Evolutionary conservation across 2,797 vertebrate species (phyloP).

Genomic region (Sebastes nivosus): DNA sequence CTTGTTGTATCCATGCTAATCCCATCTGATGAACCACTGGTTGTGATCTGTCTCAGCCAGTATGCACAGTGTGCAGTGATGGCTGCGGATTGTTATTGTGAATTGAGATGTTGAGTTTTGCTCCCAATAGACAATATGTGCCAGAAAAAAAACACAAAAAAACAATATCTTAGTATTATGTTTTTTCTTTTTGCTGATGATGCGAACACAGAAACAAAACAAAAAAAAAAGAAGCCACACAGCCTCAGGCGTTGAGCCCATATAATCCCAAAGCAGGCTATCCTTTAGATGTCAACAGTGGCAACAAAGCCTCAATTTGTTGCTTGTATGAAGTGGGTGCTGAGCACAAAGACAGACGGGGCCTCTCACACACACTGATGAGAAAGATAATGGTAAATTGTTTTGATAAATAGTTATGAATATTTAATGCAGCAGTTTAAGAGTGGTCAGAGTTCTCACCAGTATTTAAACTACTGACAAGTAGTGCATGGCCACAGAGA

Average conservation of each 20-base stretch:
- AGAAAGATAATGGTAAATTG: conserved; percentile 8
- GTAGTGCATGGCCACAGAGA: background rate
- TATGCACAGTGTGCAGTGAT: background rate
- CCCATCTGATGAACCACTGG: conserved; percentile 25
- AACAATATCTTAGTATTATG: conserved; percentile 11
- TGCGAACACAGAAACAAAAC: background rate
- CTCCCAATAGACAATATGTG: conserved; percentile 2
- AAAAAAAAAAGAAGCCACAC: conserved; percentile 1
- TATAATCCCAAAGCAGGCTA: conserved; percentile 51
- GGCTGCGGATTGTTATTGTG: background rate
- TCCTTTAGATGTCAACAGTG: conserved; percentile 51
- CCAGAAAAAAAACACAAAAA: background rate
- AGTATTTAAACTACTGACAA: background rate
- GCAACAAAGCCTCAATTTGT: conserved; percentile 55
- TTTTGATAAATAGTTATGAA: background rate
- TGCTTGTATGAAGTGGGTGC: conserved; percentile 21
- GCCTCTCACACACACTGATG: background rate
- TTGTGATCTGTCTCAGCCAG: background rate
- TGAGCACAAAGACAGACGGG: background rate
- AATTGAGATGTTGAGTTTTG: conserved; percentile 22
- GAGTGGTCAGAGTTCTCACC: background rate
- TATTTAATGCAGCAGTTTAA: background rate
- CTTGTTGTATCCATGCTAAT: conserved; percentile 13
- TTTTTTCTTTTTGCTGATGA: conserved; percentile 32
- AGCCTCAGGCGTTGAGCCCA: conserved; percentile 22